phyloP scores from a whole-genome alignment of 2,888 invertebrate genomes.

The Apotomis turbidana region DNA sequence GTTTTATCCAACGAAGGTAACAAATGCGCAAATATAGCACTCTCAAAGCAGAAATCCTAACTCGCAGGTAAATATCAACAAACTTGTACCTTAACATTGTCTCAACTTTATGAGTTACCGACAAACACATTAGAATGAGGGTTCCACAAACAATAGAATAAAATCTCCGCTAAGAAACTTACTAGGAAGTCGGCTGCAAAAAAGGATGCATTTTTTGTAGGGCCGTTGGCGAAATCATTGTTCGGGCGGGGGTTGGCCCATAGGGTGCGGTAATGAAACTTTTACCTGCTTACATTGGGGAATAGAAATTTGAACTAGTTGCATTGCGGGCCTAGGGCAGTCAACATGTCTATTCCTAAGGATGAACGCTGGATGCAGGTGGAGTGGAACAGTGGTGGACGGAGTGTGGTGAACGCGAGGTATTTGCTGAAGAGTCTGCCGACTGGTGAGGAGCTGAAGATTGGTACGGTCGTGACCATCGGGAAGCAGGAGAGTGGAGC shows the following conservation, averaged over 20 bases:
- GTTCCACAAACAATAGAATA: conserved; percentile 26
- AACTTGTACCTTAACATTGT: conserved; percentile 13
- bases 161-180: conserved; percentile 62
- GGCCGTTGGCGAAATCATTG: conserved; percentile 75
- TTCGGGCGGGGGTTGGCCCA: conserved; percentile 70
- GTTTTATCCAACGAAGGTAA: too few species aligned
- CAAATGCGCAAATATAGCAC: neutral
- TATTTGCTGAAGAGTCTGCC: conserved; percentile 50
- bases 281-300: conserved; percentile 65
- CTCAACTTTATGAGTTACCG: conserved; percentile 18
- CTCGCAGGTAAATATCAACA: conserved; percentile 10
- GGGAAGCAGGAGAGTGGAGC: conserved; percentile 50
- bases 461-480: conserved; percentile 53
- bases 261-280: conserved; percentile 75
- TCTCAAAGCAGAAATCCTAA: neutral
- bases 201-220: conserved; percentile 73
- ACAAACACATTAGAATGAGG: conserved; percentile 19
- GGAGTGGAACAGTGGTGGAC: conserved; percentile 60
- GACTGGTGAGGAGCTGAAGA: conserved; percentile 48
- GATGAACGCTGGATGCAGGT: conserved; percentile 67
- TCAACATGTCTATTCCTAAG: conserved; percentile 49
- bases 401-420: conserved; percentile 54
- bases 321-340: conserved; percentile 26
- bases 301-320: conserved; percentile 24
- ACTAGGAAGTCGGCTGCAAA: conserved; percentile 73